These are phyloP conservation scores for Cassiopea andromeda DNA, from an alignment of 30 jellyfish, hydroid and myxozoan genomes.

Conservation along the genomic window DNA sequence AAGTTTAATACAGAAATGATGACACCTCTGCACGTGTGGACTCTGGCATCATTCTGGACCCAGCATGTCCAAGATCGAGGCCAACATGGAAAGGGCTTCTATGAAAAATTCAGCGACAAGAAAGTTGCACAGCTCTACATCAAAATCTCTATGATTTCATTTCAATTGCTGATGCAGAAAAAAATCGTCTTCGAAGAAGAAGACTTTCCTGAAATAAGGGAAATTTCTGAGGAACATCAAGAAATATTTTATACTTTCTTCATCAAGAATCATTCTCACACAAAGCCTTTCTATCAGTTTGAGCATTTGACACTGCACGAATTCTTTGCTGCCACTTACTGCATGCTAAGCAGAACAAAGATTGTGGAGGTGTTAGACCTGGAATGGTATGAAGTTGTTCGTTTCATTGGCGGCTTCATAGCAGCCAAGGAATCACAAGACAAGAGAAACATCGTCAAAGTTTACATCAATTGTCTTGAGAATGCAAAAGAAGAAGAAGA, in stretches of 20 bases:
- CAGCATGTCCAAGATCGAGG: not conserved
- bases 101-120: not conserved
- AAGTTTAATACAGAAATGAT: not conserved
- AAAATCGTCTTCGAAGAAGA: not conserved
- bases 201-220: not conserved
- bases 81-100: not conserved
- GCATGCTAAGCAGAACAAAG: not conserved
- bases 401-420: conserved; percentile 12
- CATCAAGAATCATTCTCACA: not conserved
- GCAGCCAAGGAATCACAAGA: not conserved
- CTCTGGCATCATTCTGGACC: not conserved
- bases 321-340: conserved; percentile 7
- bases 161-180: not conserved
- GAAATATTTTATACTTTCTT: not conserved
- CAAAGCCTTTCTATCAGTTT: conserved; percentile 19
- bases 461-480: not conserved
- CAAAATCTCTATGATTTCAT: not conserved
- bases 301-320: not conserved
- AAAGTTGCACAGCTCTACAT: not conserved
- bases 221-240: not conserved
- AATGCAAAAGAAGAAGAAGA: not conserved
- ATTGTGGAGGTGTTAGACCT: not conserved
- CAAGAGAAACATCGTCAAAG: not conserved
- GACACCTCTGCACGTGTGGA: conserved; percentile 16
- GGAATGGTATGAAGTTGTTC: not conserved